Conservation (phyloP, 2,888 invertebrate genomes). For the Metalampra italica region DNA sequence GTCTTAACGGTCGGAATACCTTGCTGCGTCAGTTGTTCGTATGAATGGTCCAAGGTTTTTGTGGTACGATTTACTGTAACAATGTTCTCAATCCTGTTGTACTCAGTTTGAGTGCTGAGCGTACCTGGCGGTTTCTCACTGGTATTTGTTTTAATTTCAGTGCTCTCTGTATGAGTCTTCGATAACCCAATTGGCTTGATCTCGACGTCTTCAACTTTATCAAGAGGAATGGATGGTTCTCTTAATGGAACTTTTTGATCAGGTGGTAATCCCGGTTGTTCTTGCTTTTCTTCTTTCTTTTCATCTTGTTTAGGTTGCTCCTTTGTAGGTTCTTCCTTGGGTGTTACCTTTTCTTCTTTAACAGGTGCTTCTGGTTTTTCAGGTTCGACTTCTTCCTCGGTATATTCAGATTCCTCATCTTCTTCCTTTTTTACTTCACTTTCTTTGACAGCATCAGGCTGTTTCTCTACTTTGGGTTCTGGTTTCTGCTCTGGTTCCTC, state of each 20-base stretch:
- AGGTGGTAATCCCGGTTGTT: conserved; percentile 18
- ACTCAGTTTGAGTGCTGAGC: conserved; percentile 60
- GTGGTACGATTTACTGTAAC: conserved; percentile 67
- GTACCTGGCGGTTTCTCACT: conserved; percentile 46
- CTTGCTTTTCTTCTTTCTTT: conserved; percentile 18
- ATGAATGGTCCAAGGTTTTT: conserved; percentile 60
- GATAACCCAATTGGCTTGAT: conserved; percentile 67
- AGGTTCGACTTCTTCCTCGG: conserved; percentile 24
- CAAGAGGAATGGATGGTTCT: conserved; percentile 64
- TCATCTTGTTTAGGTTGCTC: conserved; percentile 13
- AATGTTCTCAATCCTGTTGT: conserved; percentile 65
- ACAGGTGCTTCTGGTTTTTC: conserved; percentile 21
- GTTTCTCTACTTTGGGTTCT: conserved; percentile 13
- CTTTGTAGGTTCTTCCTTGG: conserved; percentile 13
- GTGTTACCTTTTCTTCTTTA: neutral
- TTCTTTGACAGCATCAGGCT: conserved; percentile 13
- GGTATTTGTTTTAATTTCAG: conserved; percentile 59
- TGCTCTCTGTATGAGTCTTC: conserved; percentile 57
- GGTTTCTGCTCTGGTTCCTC: conserved; percentile 19
- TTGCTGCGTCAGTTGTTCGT: conserved; percentile 54
- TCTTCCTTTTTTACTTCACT: conserved; percentile 20
- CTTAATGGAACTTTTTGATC: conserved; percentile 46
- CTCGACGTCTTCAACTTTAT: conserved; percentile 69
- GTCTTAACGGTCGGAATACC: conserved; percentile 58
- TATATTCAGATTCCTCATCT: conserved; percentile 28